A percentile compares a stretch with the other conserved stretches of the same genome.
Conservation (phyloP, 2,113 vertebrate species). For the Corvus hawaiiensis region DNA sequence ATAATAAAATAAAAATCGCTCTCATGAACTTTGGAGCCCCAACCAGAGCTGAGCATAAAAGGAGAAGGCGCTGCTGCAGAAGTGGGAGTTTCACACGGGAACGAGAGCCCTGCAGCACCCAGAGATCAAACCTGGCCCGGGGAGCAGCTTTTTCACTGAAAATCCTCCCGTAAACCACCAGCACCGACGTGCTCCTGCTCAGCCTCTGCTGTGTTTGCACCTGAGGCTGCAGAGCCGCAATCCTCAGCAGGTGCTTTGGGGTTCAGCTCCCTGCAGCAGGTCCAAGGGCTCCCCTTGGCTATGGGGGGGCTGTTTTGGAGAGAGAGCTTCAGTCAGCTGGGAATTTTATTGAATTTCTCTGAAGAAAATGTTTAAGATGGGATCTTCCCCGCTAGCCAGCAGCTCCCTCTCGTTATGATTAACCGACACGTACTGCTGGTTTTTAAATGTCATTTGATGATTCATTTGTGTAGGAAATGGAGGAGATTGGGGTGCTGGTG, state of each 20-base stretch:
- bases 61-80: constrained; percentile 29
- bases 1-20: neutral
- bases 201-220: neutral
- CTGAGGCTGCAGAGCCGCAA: neutral
- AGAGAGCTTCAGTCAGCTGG: neutral
- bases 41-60: neutral
- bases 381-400: neutral
- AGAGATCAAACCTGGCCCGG: neutral
- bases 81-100: constrained; percentile 36
- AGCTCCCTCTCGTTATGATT: constrained; percentile 34
- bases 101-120: neutral
- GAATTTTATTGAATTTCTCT: neutral
- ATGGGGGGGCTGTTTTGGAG: neutral
- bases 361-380: neutral
- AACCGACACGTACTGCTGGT: neutral
- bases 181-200: rapidly evolving
- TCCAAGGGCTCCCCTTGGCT: neutral
- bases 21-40: neutral
- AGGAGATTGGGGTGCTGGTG: neutral
- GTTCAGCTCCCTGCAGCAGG: neutral
- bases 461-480: constrained; percentile 31
- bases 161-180: neutral
- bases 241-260: neutral
- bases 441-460: constrained; percentile 47
- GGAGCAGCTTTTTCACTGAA: neutral